Conservation (phyloP, 1,140 invertebrate species). For the Tenebrio molitor region DNA sequence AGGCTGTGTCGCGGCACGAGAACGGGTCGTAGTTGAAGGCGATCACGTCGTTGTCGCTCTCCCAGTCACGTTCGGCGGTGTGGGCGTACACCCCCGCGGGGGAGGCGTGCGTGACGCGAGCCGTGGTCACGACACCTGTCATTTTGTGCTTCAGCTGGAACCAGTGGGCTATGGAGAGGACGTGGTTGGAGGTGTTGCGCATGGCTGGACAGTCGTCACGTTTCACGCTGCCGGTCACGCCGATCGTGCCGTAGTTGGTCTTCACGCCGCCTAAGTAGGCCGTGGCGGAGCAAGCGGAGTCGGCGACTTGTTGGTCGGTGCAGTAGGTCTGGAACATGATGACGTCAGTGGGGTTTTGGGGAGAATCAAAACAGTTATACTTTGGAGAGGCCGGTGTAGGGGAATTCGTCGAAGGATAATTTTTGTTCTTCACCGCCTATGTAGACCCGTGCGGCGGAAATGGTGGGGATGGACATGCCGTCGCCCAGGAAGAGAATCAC, state of each 20-base stretch:
- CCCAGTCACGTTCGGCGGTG: constrained; percentile 82
- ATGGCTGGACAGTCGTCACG: constrained; percentile 72
- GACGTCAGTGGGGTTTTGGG: neutral
- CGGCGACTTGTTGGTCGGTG: constrained; percentile 83
- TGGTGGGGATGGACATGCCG: constrained; percentile 83
- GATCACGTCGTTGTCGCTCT: constrained; percentile 77
- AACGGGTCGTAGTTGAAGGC: constrained; percentile 64
- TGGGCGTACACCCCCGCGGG: constrained; percentile 87
- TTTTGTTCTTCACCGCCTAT: constrained; percentile 79
- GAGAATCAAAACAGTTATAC: too few species aligned
- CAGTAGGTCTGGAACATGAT: constrained; percentile 81
- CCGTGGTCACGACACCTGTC: constrained; percentile 85
- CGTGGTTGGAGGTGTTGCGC: constrained; percentile 70
- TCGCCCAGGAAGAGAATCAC: constrained; percentile 86
- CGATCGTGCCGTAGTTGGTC: constrained; percentile 83
- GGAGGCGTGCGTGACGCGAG: constrained; percentile 85
- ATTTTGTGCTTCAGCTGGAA: constrained; percentile 78
- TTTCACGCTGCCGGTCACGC: constrained; percentile 78
- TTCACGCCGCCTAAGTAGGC: constrained; percentile 89
- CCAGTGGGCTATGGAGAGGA: constrained; percentile 79
- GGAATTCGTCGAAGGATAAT: constrained; percentile 84
- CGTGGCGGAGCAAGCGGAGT: constrained; percentile 78
- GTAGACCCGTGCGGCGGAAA: constrained; percentile 79
- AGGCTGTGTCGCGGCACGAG: constrained; percentile 80
- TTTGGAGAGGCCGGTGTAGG: constrained; percentile 79